A percentile compares a stretch with the other conserved stretches of the same genome.
These are phyloP conservation scores for Apogon hyalosoma DNA, from an alignment of 2,797 vertebrate species.

Conservation along the genomic window DNA sequence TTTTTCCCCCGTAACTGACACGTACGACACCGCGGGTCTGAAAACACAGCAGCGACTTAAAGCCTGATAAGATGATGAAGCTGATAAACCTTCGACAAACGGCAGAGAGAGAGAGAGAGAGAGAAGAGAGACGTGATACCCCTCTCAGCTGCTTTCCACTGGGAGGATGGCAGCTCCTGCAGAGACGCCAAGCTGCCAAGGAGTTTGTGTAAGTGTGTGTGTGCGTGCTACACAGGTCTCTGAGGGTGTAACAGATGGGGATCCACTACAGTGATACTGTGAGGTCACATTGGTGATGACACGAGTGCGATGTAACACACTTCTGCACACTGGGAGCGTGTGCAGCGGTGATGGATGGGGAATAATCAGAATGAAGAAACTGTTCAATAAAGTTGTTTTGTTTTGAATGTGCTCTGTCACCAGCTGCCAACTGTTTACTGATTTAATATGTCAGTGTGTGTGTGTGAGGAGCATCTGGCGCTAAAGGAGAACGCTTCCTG, in stretches of 20 bases:
- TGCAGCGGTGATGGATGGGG: conserved; percentile 64
- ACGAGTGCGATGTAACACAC: conserved; percentile 47
- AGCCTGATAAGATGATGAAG: conserved; percentile 44
- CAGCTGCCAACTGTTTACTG: conserved; percentile 66
- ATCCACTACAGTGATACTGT: conserved; percentile 72
- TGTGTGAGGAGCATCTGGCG: conserved; percentile 65
- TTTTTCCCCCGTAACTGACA: conserved; percentile 11
- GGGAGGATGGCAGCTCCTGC: conserved; percentile 77
- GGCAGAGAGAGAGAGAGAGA: conserved; percentile 48
- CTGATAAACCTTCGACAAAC: conserved; percentile 69
- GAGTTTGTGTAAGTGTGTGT: conserved; percentile 39
- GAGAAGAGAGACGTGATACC: conserved; percentile 61
- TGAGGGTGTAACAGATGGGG: conserved; percentile 77
- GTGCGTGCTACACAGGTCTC: conserved; percentile 58
- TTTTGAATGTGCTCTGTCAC: conserved; percentile 65
- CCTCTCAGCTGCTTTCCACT: conserved; percentile 69
- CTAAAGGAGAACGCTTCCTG: conserved; percentile 48
- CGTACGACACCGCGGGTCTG: conserved; percentile 24
- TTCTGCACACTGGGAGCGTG: conserved; percentile 28
- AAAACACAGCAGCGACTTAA: conserved; percentile 47
- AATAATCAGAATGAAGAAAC: conserved; percentile 60
- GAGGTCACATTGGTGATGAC: conserved; percentile 76
- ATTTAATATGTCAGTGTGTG: conserved; percentile 47
- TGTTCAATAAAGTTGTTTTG: conserved; percentile 74
- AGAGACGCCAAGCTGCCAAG: conserved; percentile 74